Evolutionary conservation across 2,888 invertebrate genomes (phyloP), one percentile per base, ranked within the genome.

Genomic region (Eristalis tenax): DNA sequence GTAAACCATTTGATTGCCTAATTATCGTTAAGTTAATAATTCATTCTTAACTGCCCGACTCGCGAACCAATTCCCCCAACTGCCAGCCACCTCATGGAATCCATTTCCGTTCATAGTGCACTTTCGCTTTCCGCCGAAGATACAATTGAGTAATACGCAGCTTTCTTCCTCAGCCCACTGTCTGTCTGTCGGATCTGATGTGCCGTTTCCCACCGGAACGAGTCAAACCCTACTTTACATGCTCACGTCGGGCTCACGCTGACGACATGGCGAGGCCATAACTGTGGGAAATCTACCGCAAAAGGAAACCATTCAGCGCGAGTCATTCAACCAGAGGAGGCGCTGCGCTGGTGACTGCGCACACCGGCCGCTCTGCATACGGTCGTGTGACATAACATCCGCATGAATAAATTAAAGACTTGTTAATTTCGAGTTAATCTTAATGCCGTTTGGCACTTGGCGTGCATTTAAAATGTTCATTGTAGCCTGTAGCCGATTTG

Each of bases 371-470:
- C 71, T 23, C 61, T 43, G 32, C 75, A 79, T 79, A 86, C 70
- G 78, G 86, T 78, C 63, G 74, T 83, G 66, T 86, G 83, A 83
- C 83, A 86, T 86, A 83, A 86, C 83, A 78, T 74, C 65, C 70
- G 78, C 71, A 63, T 86, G 82, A 86, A 83, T 86, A 75, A 71
- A 79, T 86, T 86, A 78, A 64, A 38, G 61, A 74, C 69, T 78
- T 63, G 63, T 73, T 77, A 65, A 84, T 73, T 81, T 71, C 26
- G 63, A 73, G 66, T 82, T 78, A 70, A 82, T 64, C 77, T 61
- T 74, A 74, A 77, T 82, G 69, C 65, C 56, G 64, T 65, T 70
- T 26, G 70, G 65, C 70, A 78, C 68, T 75, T 74, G 83, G 59
- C 43, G 65, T 83, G 82, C 75, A 86, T 83, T 86, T 86, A 56